A percentile compares a stretch with the other conserved stretches of the same genome.
Evolutionary conservation across 2,888 invertebrate genomes (phyloP).

Genomic region (Sinopyrophorus schimmeli): DNA sequence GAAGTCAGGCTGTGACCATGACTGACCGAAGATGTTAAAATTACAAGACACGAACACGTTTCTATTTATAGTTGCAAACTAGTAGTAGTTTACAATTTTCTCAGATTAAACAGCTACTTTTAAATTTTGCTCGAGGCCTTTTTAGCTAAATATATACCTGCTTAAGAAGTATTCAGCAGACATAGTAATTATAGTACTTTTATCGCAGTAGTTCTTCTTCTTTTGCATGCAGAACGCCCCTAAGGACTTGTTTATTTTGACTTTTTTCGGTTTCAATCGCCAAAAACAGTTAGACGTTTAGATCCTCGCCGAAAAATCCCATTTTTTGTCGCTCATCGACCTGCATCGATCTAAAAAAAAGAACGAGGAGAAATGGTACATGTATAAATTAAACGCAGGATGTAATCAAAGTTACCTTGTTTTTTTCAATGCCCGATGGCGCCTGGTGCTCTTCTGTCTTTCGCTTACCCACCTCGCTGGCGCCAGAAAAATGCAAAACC

Average conservation of each 20-base stretch:
- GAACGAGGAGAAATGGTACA: no score
- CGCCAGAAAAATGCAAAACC: slow-evolving; percentile 18
- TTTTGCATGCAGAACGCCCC: not conserved
- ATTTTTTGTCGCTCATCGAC: no score
- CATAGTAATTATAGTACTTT: slow-evolving; percentile 20
- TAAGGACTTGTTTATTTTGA: no score
- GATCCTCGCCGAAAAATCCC: no score
- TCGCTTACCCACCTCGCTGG: slow-evolving; percentile 23
- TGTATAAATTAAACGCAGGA: no score
- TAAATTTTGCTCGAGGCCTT: slow-evolving; percentile 23
- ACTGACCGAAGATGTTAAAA: slow-evolving; percentile 31
- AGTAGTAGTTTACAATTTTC: slow-evolving; percentile 32
- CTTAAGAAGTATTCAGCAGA: slow-evolving; percentile 22
- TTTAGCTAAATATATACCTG: slow-evolving; percentile 29
- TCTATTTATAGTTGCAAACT: slow-evolving; percentile 33
- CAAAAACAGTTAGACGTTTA: no score
- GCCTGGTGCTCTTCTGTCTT: slow-evolving; percentile 21
- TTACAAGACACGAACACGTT: slow-evolving; percentile 32
- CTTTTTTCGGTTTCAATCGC: no score
- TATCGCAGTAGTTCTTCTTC: slow-evolving; percentile 4
- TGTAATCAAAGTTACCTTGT: slow-evolving; percentile 20
- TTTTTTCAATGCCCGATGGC: slow-evolving; percentile 25
- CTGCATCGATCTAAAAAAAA: no score
- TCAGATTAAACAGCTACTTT: slow-evolving; percentile 28
- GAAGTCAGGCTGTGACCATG: slow-evolving; percentile 24